phyloP scores from a whole-genome alignment of 2,888 invertebrate species.

The Ectemnius cavifrons region DNA sequence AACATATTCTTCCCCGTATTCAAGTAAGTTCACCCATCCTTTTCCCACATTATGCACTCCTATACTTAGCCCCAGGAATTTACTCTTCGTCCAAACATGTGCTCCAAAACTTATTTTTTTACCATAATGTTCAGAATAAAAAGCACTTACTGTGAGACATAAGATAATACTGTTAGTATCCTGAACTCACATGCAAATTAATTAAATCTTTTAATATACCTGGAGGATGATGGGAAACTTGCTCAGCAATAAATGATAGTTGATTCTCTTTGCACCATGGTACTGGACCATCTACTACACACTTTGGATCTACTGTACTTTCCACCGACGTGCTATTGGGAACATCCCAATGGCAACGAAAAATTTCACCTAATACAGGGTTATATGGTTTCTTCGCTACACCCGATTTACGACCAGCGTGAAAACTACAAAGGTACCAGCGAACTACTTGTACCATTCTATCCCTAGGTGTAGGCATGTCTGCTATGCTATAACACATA shows the following conservation, averaged over 20 bases:
- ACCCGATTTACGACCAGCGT: slow-evolving; percentile 97
- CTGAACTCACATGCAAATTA: neutral
- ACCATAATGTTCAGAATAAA: slow-evolving; percentile 97
- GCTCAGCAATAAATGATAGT: slow-evolving; percentile 96
- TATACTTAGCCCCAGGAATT: slow-evolving; percentile 97
- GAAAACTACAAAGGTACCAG: slow-evolving; percentile 99
- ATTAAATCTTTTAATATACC: slow-evolving; percentile 80
- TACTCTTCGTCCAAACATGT: slow-evolving; percentile 99
- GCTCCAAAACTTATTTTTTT: slow-evolving; percentile 95
- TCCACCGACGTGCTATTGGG: slow-evolving; percentile 69
- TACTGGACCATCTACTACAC: slow-evolving; percentile 89
- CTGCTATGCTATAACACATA: slow-evolving; percentile 87
- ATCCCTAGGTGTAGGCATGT: slow-evolving; percentile 90
- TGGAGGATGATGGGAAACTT: slow-evolving; percentile 99
- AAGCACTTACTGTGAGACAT: slow-evolving; percentile 90
- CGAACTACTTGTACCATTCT: slow-evolving; percentile 96
- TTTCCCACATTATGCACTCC: slow-evolving; percentile 99
- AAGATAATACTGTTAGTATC: slow-evolving; percentile 1
- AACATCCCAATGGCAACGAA: slow-evolving; percentile 92
- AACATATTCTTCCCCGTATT: slow-evolving; percentile 95
- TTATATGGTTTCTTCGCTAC: slow-evolving; percentile 99
- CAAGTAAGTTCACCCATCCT: slow-evolving; percentile 93
- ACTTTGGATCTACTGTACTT: slow-evolving; percentile 56
- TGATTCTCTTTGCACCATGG: slow-evolving; percentile 94
- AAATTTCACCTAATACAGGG: slow-evolving; percentile 97